Percentiles rank a stretch among this genome's conserved stretches.
Evolutionary conservation across 2,888 invertebrate species (phyloP).

Genomic region (Dyspetes luteomarginatus): DNA sequence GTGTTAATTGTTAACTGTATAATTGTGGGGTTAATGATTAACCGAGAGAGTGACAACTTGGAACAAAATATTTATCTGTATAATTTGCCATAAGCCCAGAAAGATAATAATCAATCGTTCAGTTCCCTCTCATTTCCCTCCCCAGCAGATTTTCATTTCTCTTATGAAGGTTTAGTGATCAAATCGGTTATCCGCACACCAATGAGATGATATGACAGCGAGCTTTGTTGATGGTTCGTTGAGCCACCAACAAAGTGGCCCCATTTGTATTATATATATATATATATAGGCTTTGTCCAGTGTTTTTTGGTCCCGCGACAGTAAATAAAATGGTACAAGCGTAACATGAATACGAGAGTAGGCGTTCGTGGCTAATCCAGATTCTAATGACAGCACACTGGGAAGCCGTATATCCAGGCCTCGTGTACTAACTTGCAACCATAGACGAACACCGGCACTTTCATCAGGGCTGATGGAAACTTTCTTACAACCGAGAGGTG

Average conservation of each 20-base stretch:
- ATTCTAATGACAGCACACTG: slow-evolving; percentile 80
- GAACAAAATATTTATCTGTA: too few relatives aligned
- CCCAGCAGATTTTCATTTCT: too few relatives aligned
- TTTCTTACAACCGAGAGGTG: background rate
- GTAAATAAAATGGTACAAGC: slow-evolving; percentile 18
- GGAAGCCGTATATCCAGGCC: slow-evolving; percentile 78
- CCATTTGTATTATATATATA: slow-evolving; percentile 26
- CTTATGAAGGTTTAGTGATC: background rate
- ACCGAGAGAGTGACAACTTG: too few relatives aligned
- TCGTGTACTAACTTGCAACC: slow-evolving; percentile 70
- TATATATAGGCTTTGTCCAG: background rate
- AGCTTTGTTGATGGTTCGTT: background rate
- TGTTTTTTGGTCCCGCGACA: background rate
- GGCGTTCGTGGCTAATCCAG: slow-evolving; percentile 75
- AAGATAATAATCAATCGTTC: too few relatives aligned
- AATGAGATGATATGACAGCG: background rate
- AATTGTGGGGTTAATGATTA: too few relatives aligned
- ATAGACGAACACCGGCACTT: slow-evolving; percentile 63
- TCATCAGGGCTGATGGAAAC: slow-evolving; percentile 58
- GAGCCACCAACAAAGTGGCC: slow-evolving; percentile 18
- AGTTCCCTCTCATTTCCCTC: too few relatives aligned
- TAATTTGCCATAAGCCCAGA: too few relatives aligned
- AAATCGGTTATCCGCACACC: background rate
- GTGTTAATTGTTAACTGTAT: too few relatives aligned
- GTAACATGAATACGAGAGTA: slow-evolving; percentile 57